These are phyloP conservation scores for Crypturellus undulatus DNA, from an alignment of 2,113 vertebrate species.

Conservation along the genomic window DNA sequence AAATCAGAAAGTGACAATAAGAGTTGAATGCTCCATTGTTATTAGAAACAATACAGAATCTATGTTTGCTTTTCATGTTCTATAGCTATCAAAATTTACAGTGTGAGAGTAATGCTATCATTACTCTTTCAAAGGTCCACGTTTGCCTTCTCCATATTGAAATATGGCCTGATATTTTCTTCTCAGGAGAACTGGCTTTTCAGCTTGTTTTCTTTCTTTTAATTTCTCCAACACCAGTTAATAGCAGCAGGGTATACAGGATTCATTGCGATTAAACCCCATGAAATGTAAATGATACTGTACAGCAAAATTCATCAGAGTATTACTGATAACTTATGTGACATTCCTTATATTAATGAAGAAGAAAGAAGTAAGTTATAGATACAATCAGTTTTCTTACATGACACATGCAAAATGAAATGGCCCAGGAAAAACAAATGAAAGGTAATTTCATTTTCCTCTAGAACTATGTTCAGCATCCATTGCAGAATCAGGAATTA, in stretches of 20 bases:
- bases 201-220: slow-evolving; percentile 19
- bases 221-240: slow-evolving; percentile 14
- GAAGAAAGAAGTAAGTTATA: neutral
- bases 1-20: neutral
- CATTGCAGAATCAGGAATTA: neutral
- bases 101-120: neutral
- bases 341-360: neutral
- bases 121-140: neutral
- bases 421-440: neutral
- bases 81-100: neutral
- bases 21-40: neutral
- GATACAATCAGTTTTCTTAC: neutral
- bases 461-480: neutral
- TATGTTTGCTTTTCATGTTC: neutral
- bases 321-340: neutral
- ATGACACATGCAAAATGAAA: neutral
- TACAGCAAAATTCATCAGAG: neutral
- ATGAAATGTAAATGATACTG: neutral
- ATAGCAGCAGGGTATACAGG: neutral
- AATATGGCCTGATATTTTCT: neutral
- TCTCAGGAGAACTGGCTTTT: neutral
- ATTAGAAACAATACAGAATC: neutral
- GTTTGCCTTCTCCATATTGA: neutral
- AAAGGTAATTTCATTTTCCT: neutral
- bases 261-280: slow-evolving; percentile 11